Evolutionary conservation across 1,140 invertebrate species (phyloP), one percentile per base, ranked within the genome.

Genomic region (Bombus haemorrhoidalis): DNA sequence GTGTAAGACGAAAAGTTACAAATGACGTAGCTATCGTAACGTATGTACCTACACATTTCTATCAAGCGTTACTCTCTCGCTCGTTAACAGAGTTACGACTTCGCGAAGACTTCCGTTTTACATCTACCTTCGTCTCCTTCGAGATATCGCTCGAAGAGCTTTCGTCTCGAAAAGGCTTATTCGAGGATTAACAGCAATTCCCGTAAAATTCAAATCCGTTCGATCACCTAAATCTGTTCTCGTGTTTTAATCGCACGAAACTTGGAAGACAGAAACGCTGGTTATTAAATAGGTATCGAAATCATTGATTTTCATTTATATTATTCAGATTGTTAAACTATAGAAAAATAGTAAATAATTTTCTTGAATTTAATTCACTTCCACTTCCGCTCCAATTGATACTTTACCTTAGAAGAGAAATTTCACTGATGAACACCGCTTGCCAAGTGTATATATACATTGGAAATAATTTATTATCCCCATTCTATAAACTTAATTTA

Each of bases 11-110:
- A 53, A 78, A 64, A 4, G 37, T 43, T 64, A 64, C 5, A 8
- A 13, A 78, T n/a, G 2, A 15, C 15, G 13, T 71, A 34, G 32
- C 47, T 75, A 75, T 39, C 34, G 13, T 2, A 12, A 41, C 57
- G 18, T n/a, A 10, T 32, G 75, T 25, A 53, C 18, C 47, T 32
- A 64, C 39, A 64, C n/a, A 64, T 78, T 53, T 64, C 28, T 37
- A 37, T 41, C 28, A 78, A 78, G 37, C 25, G 37, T 28, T 78
- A 41, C 25, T 76, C 39, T 43, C 75, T 41, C n/a, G 37, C 37
- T 78, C n/a, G 75, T 78, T 78, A 78, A 78, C 37, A 15, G 37
- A 64, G 37, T 78, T 78, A 78, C 37, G 28, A 78, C 37, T 64
- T 78, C n/a, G 59, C 12, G 37, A 78, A 32, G 28, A 41, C n/a